These are phyloP conservation scores for Stercorarius parasiticus DNA, from an alignment of 2,113 vertebrate genomes.

Conservation along the genomic window DNA sequence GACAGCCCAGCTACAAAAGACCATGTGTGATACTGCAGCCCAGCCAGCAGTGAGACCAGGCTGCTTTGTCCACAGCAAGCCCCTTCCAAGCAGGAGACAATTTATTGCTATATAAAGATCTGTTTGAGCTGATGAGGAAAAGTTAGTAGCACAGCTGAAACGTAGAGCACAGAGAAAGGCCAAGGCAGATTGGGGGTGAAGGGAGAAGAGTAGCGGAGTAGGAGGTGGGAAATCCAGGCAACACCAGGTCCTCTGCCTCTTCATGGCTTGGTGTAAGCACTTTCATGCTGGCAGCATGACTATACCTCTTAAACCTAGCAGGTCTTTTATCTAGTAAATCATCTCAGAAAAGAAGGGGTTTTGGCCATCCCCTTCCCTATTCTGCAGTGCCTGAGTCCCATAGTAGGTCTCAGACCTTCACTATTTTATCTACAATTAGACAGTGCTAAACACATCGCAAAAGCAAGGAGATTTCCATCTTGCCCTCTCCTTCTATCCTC, in stretches of 20 bases:
- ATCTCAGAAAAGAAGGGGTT: neutral
- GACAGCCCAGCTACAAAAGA: neutral
- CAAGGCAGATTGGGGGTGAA: neutral
- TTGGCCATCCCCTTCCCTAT: neutral
- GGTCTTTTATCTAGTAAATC: neutral
- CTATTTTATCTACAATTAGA: neutral
- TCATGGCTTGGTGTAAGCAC: neutral
- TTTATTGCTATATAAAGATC: neutral
- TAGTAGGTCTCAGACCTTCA: neutral
- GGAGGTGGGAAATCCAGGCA: neutral
- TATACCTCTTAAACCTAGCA: neutral
- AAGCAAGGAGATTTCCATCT: neutral
- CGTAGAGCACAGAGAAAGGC: neutral
- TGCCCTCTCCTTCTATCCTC: neutral
- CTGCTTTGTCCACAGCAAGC: neutral
- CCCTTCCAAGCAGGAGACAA: neutral
- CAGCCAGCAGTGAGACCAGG: neutral
- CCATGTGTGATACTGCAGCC: fast-evolving
- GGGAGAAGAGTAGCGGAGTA: neutral
- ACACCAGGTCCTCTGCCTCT: neutral
- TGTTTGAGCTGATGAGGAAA: neutral
- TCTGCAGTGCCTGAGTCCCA: neutral
- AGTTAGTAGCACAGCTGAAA: neutral
- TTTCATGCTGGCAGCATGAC: neutral
- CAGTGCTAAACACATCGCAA: neutral